Evolutionary conservation across 37 sponge, comb jelly and placozoan species (phyloP).

Genomic region (Diacarnus erythraeanus): DNA sequence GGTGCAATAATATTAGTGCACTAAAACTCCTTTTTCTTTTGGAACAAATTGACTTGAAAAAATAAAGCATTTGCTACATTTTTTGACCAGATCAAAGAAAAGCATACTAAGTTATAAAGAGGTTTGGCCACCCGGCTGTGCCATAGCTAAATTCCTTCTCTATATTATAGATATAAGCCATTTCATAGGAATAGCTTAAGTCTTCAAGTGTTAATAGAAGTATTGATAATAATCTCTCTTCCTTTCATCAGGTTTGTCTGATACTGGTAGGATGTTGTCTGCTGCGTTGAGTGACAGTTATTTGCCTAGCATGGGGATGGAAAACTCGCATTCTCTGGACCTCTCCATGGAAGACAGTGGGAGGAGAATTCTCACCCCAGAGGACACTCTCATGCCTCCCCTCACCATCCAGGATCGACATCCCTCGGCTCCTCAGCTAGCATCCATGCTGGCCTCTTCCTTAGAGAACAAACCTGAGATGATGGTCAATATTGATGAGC

Average conservation of each 20-base stretch:
- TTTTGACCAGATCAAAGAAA: too few species aligned
- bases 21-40: too few species aligned
- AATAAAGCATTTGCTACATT: too few species aligned
- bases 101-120: too few species aligned
- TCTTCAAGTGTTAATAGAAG: too few species aligned
- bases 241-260: constrained; percentile 36
- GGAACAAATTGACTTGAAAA: too few species aligned
- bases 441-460: constrained; percentile 41
- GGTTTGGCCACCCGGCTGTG: too few species aligned
- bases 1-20: too few species aligned
- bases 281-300: constrained; percentile 56
- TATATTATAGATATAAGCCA: too few species aligned
- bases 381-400: constrained; percentile 45
- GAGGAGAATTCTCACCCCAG: constrained; percentile 4
- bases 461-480: constrained; percentile 10
- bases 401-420: constrained; percentile 54
- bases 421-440: constrained; percentile 68
- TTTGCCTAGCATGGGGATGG: constrained; percentile 32
- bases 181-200: too few species aligned
- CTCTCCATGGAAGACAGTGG: not conserved
- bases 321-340: not conserved
- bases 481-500: not conserved
- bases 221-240: not conserved
- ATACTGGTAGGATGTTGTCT: constrained; percentile 52
- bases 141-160: too few species aligned